Conservation (phyloP, 2,888 invertebrate species). For the Amphiduros pacificus region DNA sequence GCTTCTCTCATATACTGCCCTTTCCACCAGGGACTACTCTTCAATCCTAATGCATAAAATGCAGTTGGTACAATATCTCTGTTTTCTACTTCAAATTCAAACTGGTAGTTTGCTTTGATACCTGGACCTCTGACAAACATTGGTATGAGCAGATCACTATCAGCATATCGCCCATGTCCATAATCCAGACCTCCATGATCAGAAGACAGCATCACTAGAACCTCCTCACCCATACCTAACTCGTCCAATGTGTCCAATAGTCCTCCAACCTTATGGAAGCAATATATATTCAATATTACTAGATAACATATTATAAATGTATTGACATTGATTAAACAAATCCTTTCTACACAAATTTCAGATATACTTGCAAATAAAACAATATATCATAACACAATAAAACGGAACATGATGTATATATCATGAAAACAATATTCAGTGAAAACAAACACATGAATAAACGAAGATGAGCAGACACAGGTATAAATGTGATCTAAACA, state of each 20-base stretch:
- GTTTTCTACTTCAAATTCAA: constrained; percentile 1
- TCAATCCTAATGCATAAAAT: constrained; percentile 6
- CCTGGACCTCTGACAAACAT: constrained; percentile 11
- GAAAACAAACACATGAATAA: no score
- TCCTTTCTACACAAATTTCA: no score
- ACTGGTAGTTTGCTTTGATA: background rate
- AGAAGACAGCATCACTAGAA: constrained; percentile 2
- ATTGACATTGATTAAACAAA: no score
- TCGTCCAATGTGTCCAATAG: constrained; percentile 14
- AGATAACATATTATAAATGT: no score
- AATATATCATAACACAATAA: no score
- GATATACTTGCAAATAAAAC: no score
- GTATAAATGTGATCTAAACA: no score
- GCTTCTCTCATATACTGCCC: constrained; percentile 14
- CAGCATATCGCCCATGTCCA: constrained; percentile 1
- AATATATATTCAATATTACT: no score
- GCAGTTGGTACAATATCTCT: constrained; percentile 18
- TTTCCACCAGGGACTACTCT: constrained; percentile 14
- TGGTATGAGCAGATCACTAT: constrained; percentile 2
- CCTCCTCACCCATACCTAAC: background rate
- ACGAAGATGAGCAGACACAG: no score
- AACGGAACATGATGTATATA: no score
- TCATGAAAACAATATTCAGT: no score
- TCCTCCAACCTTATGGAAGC: constrained; percentile 8
- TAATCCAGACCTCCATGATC: constrained; percentile 11